Conservation (phyloP, 2,113 vertebrate species). For the Cyphomyrus discorhynchus region DNA sequence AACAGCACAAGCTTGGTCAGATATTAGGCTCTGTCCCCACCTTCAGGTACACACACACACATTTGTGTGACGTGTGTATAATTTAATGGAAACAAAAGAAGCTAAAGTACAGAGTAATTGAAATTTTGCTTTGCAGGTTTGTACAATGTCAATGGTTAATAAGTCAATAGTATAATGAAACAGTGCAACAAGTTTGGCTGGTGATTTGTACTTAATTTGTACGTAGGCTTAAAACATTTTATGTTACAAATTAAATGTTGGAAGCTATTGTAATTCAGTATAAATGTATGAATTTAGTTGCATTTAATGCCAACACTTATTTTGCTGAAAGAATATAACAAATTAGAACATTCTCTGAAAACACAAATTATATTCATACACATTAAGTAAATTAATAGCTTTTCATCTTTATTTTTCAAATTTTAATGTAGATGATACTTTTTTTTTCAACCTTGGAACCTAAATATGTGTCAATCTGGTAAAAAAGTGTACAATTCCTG, state of each 20-base stretch:
- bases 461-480: slow-evolving; percentile 67
- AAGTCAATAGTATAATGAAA: neutral
- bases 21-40: neutral
- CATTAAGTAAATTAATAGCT: slow-evolving; percentile 43
- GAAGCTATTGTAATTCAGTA: neutral
- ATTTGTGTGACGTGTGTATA: neutral
- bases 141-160: neutral
- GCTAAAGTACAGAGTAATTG: neutral
- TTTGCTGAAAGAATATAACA: neutral
- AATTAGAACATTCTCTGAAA: slow-evolving; percentile 25
- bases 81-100: neutral
- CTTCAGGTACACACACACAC: neutral
- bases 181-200: slow-evolving; percentile 10
- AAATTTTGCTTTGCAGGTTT: neutral
- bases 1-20: neutral
- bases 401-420: neutral
- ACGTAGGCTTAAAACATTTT: slow-evolving; percentile 4
- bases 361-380: slow-evolving; percentile 58
- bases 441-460: slow-evolving; percentile 37
- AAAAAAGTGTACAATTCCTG: slow-evolving; percentile 61
- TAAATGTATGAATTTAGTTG: slow-evolving; percentile 2
- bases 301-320: slow-evolving; percentile 16
- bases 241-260: neutral
- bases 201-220: slow-evolving; percentile 3
- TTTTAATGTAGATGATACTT: neutral